phyloP scores from a whole-genome alignment of 2,888 invertebrate genomes.

The Brenthis daphne region DNA sequence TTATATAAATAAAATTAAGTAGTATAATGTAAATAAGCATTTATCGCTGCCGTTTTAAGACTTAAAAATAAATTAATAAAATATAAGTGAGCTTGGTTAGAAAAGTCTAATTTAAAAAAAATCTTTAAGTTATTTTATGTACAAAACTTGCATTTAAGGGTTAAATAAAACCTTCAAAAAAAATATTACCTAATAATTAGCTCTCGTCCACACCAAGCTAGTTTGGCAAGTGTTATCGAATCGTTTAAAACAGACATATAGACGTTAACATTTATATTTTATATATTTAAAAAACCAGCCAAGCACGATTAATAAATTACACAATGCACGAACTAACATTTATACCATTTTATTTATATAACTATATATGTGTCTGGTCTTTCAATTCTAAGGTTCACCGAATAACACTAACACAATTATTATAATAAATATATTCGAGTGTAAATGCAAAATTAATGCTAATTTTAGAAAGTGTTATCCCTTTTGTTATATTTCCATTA shows the following conservation, averaged over 20 bases:
- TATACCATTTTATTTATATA: slow-evolving; percentile 46
- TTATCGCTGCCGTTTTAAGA: not conserved
- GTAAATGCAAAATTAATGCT: slow-evolving; percentile 47
- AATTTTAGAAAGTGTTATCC: slow-evolving; percentile 51
- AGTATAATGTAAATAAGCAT: too few relatives aligned
- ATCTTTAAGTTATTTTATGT: too few relatives aligned
- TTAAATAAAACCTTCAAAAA: too few relatives aligned
- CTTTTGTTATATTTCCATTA: slow-evolving; percentile 39
- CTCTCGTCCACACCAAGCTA: slow-evolving; percentile 66
- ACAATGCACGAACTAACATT: slow-evolving; percentile 50
- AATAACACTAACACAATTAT: slow-evolving; percentile 47
- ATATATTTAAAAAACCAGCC: slow-evolving; percentile 51
- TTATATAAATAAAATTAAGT: too few relatives aligned
- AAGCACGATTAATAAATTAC: slow-evolving; percentile 63
- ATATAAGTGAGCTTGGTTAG: too few relatives aligned
- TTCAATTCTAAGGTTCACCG: slow-evolving; percentile 60
- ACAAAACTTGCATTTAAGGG: too few relatives aligned
- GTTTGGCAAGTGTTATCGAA: slow-evolving; percentile 65
- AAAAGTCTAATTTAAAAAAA: too few relatives aligned
- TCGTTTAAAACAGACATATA: slow-evolving; percentile 33
- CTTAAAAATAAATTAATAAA: not conserved
- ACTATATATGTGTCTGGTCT: slow-evolving; percentile 56
- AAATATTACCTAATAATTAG: not conserved
- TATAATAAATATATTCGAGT: slow-evolving; percentile 45
- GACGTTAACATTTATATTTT: slow-evolving; percentile 31